Conservation (phyloP, 2,888 invertebrate species). For the Scaptomyza cyrtandrae region DNA sequence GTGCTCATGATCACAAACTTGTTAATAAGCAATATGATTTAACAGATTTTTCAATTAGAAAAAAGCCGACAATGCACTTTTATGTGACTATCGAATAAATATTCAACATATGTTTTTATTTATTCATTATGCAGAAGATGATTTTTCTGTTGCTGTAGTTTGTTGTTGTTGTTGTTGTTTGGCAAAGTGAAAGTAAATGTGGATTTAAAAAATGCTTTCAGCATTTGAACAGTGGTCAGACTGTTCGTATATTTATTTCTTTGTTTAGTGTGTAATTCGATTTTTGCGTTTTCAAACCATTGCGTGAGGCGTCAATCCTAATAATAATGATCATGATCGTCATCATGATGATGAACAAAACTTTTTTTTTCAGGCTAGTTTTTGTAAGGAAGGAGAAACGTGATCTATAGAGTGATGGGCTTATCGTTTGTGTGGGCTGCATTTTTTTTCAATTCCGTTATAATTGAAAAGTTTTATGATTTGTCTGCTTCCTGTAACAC, state of each 20-base stretch:
- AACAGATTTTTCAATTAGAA: conserved; percentile 67
- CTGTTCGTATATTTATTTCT: conserved; percentile 14
- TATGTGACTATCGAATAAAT: conserved; percentile 13
- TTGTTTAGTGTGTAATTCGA: conserved; percentile 34
- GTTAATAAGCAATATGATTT: conserved; percentile 59
- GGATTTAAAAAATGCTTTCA: conserved; percentile 41
- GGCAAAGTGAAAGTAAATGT: conserved; percentile 63
- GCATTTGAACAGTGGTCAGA: conserved; percentile 18
- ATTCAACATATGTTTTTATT: conserved; percentile 30
- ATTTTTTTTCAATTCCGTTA: conserved; percentile 4
- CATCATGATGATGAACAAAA: neutral
- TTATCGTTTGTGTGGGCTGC: neutral
- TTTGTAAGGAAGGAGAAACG: neutral
- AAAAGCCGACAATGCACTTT: conserved; percentile 28
- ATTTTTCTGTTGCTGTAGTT: neutral
- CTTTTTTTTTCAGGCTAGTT: neutral
- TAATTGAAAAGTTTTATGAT: conserved; percentile 15
- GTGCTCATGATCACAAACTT: conserved; percentile 49
- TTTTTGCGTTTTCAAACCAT: conserved; percentile 24
- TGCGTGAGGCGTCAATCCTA: conserved; percentile 33
- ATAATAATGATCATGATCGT: neutral
- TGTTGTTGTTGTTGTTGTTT: conserved; percentile 8
- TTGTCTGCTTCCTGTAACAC: conserved; percentile 31
- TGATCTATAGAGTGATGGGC: neutral
- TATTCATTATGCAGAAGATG: conserved; percentile 69